These are phyloP conservation scores for Dicrurus megarhynchus DNA, from an alignment of 2,113 vertebrate genomes.

Conservation along the genomic window DNA sequence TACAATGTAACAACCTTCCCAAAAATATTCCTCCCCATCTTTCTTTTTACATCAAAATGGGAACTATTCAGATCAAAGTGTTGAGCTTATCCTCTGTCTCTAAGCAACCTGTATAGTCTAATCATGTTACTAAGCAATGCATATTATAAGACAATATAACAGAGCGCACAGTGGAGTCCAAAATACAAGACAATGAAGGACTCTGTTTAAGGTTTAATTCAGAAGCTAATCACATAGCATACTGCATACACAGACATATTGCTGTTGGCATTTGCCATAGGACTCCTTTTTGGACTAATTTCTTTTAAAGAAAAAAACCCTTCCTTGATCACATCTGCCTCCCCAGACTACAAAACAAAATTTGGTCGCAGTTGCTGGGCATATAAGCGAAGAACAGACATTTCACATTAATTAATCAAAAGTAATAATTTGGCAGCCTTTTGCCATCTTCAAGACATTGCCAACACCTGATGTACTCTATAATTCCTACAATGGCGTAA, in stretches of 20 bases:
- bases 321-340: not conserved
- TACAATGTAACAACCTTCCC: not conserved
- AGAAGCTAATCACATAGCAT: not conserved
- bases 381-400: not conserved
- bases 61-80: not conserved
- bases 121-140: not conserved
- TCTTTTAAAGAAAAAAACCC: not conserved
- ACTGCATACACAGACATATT: not conserved
- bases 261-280: not conserved
- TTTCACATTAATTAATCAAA: not conserved
- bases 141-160: not conserved
- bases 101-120: not conserved
- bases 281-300: not conserved
- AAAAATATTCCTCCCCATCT: not conserved
- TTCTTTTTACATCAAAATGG: not conserved
- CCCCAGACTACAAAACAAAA: not conserved
- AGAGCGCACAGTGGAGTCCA: not conserved
- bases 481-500: not conserved
- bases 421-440: not conserved
- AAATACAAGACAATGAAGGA: not conserved
- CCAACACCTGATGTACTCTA: fast-evolving
- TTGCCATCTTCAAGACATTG: not conserved
- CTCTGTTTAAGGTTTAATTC: not conserved
- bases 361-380: not conserved
- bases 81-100: not conserved